These are phyloP conservation scores for Patiria miniata DNA, from an alignment of 35 echinoderm and acorn worm genomes.

Conservation along the genomic window DNA sequence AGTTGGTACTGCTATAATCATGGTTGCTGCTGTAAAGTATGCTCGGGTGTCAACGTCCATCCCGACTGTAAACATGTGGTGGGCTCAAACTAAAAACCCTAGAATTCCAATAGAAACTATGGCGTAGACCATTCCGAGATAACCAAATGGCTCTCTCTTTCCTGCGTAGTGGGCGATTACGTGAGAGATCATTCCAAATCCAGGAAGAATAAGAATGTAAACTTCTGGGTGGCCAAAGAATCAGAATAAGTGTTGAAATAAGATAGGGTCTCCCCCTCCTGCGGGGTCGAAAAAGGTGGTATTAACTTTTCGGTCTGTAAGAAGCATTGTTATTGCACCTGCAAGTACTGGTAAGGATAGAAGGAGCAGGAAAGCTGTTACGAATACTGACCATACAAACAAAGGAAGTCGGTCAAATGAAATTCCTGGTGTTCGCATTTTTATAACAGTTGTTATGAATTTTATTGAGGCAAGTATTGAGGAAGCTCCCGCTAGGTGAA, in stretches of 20 bases:
- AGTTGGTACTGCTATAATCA: slow-evolving; percentile 82
- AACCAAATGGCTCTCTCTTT: slow-evolving; percentile 79
- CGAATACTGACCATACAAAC: slow-evolving; percentile 71
- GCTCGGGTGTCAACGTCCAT: slow-evolving; percentile 83
- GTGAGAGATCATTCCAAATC: slow-evolving; percentile 81
- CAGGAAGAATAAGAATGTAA: slow-evolving; percentile 76
- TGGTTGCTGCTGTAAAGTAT: slow-evolving; percentile 75
- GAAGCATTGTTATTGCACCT: slow-evolving; percentile 75
- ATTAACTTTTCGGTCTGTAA: slow-evolving; percentile 79
- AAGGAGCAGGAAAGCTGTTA: slow-evolving; percentile 55
- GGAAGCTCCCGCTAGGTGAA: slow-evolving; percentile 69
- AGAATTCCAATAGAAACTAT: slow-evolving; percentile 67
- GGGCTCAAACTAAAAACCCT: slow-evolving; percentile 81
- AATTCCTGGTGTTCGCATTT: slow-evolving; percentile 66
- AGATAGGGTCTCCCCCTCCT: slow-evolving; percentile 79
- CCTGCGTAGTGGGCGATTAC: slow-evolving; percentile 60
- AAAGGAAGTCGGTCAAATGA: slow-evolving; percentile 58
- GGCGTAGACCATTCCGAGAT: slow-evolving; percentile 75
- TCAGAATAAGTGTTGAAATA: slow-evolving; percentile 83
- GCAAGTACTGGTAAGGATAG: slow-evolving; percentile 67
- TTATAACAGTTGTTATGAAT: slow-evolving; percentile 78
- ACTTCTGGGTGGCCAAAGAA: slow-evolving; percentile 91
- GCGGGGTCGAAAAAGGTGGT: slow-evolving; percentile 82
- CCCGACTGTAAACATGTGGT: slow-evolving; percentile 87
- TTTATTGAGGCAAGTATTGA: slow-evolving; percentile 86